Evolutionary conservation across 2,888 invertebrate species (phyloP), one percentile per base, ranked within the genome.

Genomic region (Agonopterix subpropinquella): DNA sequence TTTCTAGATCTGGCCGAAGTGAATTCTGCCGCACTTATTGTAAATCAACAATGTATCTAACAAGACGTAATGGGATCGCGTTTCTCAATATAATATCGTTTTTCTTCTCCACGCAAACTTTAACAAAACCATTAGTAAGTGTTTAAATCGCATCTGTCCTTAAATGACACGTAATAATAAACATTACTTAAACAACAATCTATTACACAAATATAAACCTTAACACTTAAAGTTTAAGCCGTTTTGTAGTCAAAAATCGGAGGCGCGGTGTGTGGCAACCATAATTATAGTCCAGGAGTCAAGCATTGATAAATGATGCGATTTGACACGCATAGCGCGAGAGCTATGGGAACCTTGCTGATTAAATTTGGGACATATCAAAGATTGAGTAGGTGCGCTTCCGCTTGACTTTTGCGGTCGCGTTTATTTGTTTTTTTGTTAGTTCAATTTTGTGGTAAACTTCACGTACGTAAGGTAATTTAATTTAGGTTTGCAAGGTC

Each of bases 81-180:
- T 55, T 59, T 58, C 49, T 49, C 49, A 47, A 50, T 56, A 53
- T 56, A 62, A 53, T 56, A 62, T 58, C 48, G 60, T 66, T 67
- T 67, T 59, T 71, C 65, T 66, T 28, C 61, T 60, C 60, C 61
- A 73, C 70, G 65, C 64, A 60, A 65, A 62, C 66, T 68, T 65
- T 67, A 69, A 65, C 65, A 48, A 54, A 53, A 70, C 73, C 77
- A 80, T 80, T 78, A 74, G 78, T 79, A 75, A 62, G 70, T 75
- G 77, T 77, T 80, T 75, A 77, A 70, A 55, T 58, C 61, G 56
- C 80, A 80, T 80, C 80, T 80, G 78, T 76, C 70, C 63, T 55
- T 59, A 50, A 57, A 58, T 65, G 67, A 71, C 73, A 64, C 59
- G 62, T 63, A 51, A 67, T 58, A 67, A 67, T 70, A 69, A 71